These are phyloP conservation scores for Hydrozoanthus gracilis DNA, from an alignment of 92 coral and sea anemone species.

Conservation along the genomic window DNA sequence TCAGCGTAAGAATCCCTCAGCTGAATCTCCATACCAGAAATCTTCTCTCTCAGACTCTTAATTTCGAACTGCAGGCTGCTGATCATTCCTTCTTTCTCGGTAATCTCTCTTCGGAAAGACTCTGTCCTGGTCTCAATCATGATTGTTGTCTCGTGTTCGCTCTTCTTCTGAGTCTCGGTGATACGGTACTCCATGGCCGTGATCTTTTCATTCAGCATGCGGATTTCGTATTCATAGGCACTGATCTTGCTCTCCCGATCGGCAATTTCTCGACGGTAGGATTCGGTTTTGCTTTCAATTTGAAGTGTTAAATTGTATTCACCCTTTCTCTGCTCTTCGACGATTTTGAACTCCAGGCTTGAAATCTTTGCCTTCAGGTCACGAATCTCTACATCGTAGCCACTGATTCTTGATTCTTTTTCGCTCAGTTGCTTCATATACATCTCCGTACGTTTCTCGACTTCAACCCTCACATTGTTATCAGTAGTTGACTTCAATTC, in stretches of 20 bases:
- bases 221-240: slow-evolving; percentile 21
- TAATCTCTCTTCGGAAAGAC: background rate
- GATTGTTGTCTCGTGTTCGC: slow-evolving; percentile 3
- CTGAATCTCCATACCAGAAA: background rate
- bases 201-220: slow-evolving; percentile 22
- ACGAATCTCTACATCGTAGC: background rate
- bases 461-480: slow-evolving; percentile 27
- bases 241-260: slow-evolving; percentile 15
- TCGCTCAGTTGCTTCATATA: slow-evolving; percentile 42
- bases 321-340: background rate
- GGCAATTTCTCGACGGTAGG: slow-evolving; percentile 32
- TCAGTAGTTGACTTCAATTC: slow-evolving; percentile 47
- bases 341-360: background rate
- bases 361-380: background rate
- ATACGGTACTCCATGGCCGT: slow-evolving; percentile 34
- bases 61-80: slow-evolving; percentile 28
- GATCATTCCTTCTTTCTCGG: slow-evolving; percentile 19
- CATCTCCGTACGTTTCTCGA: slow-evolving; percentile 50
- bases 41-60: slow-evolving; percentile 19
- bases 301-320: slow-evolving; percentile 44
- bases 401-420: slow-evolving; percentile 13
- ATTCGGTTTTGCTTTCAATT: slow-evolving; percentile 41
- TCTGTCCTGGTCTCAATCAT: too few relatives aligned
- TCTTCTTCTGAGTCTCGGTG: slow-evolving; percentile 24
- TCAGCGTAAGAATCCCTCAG: slow-evolving; percentile 9